A percentile compares a stretch with the other conserved stretches of the same genome.
phyloP scores from a whole-genome alignment of 2,113 vertebrate species.

The Microcebus ravelobensis region DNA sequence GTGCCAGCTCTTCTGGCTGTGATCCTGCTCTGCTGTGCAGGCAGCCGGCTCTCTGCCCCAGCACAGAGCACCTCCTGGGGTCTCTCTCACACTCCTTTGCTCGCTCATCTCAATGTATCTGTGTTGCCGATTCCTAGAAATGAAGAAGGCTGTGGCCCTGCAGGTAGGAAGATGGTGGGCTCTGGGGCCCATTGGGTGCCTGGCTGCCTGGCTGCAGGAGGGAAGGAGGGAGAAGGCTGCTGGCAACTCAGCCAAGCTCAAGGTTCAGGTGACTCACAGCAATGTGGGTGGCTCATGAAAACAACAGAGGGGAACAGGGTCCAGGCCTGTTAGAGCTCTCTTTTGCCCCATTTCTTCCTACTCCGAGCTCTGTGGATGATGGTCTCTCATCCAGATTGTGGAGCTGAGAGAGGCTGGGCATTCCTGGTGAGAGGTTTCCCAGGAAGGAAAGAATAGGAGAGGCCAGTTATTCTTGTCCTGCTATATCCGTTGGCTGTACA shows the following conservation, averaged over 20 bases:
- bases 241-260: slow-evolving; percentile 36
- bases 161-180: background rate
- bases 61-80: slow-evolving; percentile 1
- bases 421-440: background rate
- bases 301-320: background rate
- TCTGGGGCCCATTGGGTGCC: background rate
- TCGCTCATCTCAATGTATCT: background rate
- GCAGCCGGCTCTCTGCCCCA: slow-evolving; percentile 2
- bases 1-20: slow-evolving; percentile 51
- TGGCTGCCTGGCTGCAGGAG: background rate
- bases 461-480: background rate
- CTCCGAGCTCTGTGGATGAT: slow-evolving; percentile 21
- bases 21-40: background rate
- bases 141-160: background rate
- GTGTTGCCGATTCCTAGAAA: slow-evolving; percentile 10
- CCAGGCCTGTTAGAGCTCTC: slow-evolving; percentile 2
- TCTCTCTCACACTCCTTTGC: slow-evolving; percentile 24
- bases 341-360: background rate
- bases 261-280: slow-evolving; percentile 63
- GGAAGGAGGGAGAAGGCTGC: background rate
- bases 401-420: background rate
- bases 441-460: background rate
- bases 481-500: background rate
- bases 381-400: slow-evolving; percentile 9
- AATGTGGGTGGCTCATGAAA: slow-evolving; percentile 16